Conservation (phyloP, 2,888 invertebrate genomes). For the Schizaphis graminum region DNA sequence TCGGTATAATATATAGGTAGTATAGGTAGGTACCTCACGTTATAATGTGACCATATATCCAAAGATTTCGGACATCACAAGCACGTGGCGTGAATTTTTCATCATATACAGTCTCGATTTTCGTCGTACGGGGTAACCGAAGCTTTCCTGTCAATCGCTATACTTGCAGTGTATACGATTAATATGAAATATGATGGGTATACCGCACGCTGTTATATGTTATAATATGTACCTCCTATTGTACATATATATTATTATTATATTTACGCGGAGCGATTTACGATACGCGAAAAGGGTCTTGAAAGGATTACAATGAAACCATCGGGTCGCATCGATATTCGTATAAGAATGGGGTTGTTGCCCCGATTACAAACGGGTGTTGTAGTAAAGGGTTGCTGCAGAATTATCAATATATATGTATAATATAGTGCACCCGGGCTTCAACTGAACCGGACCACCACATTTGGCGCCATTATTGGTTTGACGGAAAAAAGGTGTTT, state of each 20-base stretch:
- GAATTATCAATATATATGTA: neutral
- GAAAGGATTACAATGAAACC: constrained; percentile 44
- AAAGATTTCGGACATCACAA: neutral
- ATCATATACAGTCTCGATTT: neutral
- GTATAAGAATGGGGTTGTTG: constrained; percentile 44
- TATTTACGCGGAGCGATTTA: neutral
- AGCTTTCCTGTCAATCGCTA: neutral
- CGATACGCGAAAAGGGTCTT: constrained; percentile 8
- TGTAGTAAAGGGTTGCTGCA: constrained; percentile 34
- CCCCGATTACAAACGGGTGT: constrained; percentile 51
- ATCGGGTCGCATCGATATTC: constrained; percentile 3
- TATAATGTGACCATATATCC: neutral
- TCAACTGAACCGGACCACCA: neutral
- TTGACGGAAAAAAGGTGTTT: constrained; percentile 27
- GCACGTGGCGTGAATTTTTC: neutral
- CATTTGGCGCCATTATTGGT: constrained; percentile 50
- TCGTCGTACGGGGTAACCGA: neutral
- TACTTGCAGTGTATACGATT: neutral
- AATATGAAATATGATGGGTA: neutral
- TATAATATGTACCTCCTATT: too few relatives aligned
- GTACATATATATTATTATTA: neutral
- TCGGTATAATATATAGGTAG: neutral
- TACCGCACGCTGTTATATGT: neutral
- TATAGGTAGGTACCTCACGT: too few relatives aligned
- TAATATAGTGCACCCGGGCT: neutral